These are phyloP conservation scores for Suillia variegata DNA, from an alignment of 2,888 invertebrate species.

Conservation along the genomic window DNA sequence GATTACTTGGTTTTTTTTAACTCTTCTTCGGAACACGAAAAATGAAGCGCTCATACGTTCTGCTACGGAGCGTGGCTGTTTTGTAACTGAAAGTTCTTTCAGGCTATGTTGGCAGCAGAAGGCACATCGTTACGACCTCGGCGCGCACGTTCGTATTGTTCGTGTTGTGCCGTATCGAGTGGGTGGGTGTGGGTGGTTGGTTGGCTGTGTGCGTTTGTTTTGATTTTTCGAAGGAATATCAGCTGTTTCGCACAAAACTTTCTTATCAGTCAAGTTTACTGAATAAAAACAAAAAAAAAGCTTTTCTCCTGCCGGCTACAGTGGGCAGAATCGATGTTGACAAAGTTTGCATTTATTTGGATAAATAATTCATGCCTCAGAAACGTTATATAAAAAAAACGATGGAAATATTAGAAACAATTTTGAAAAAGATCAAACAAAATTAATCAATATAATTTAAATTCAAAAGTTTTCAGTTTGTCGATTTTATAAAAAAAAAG, in stretches of 20 bases:
- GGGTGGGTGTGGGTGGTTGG: no score
- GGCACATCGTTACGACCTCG: constrained; percentile 1
- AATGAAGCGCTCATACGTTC: neutral
- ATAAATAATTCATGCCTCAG: no score
- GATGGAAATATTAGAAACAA: no score
- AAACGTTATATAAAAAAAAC: no score
- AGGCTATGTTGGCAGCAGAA: neutral
- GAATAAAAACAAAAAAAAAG: no score
- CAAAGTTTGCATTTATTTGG: neutral
- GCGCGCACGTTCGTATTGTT: neutral
- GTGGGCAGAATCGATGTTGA: neutral
- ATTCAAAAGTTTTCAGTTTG: no score
- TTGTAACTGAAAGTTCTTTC: neutral
- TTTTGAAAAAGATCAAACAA: no score
- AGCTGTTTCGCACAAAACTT: constrained; percentile 15
- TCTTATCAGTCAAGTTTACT: constrained; percentile 15
- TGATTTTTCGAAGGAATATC: neutral
- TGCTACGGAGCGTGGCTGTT: neutral
- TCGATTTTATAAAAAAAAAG: no score
- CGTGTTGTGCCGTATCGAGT: neutral
- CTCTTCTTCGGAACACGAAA: no score
- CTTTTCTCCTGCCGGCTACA: constrained; percentile 17
- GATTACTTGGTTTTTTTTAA: no score
- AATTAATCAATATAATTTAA: no score
- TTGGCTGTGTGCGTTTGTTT: no score